Conservation (phyloP, 2,113 vertebrate genomes). For the Cheirogaleus medius region DNA sequence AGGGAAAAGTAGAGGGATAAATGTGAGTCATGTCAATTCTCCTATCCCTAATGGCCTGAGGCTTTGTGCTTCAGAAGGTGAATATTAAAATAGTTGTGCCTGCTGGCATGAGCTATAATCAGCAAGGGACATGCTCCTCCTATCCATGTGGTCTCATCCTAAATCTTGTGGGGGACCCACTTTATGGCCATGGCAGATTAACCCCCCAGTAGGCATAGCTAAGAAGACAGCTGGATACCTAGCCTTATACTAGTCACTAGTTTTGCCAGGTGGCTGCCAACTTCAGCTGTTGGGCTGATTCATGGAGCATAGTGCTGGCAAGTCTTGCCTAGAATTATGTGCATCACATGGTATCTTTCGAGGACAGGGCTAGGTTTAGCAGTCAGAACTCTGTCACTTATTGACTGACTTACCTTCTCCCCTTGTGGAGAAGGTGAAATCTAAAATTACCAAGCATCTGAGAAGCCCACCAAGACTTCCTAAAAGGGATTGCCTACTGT, state of each 20-base stretch:
- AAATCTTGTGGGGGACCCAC: neutral
- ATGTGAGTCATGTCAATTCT: neutral
- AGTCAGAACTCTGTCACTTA: neutral
- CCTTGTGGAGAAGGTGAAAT: neutral
- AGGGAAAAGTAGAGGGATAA: neutral
- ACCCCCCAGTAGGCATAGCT: neutral
- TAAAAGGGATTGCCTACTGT: neutral
- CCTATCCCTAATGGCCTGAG: neutral
- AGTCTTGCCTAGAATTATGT: neutral
- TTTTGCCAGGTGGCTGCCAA: neutral
- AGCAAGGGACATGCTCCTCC: neutral
- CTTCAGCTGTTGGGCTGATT: neutral
- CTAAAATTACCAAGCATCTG: neutral
- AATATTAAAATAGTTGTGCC: neutral
- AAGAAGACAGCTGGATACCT: neutral
- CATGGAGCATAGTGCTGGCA: neutral
- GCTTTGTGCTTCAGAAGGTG: neutral
- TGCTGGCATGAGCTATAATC: neutral
- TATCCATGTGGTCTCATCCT: neutral
- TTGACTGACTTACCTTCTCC: neutral
- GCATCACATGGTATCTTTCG: neutral
- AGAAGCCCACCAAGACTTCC: neutral
- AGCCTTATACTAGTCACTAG: neutral
- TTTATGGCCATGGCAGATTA: neutral
- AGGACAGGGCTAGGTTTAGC: neutral